Conservation (phyloP, 2,797 vertebrate genomes). For the Channallabes apus region DNA sequence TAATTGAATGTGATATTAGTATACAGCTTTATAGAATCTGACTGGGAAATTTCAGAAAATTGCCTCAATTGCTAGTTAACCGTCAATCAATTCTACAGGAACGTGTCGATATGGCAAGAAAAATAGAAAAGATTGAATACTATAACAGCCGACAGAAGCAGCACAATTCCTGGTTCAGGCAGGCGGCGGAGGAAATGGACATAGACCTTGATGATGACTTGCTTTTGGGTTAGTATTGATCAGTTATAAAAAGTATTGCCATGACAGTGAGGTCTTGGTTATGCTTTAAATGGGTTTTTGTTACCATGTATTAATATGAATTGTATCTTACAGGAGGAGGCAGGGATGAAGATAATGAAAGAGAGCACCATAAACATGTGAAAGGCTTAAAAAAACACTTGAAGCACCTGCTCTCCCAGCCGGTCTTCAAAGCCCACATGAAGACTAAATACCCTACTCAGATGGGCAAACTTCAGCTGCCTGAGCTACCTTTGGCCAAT, state of each 20-base stretch:
- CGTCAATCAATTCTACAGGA: constrained; percentile 72
- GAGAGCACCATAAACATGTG: constrained; percentile 82
- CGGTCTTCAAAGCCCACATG: constrained; percentile 80
- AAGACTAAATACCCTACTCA: constrained; percentile 95
- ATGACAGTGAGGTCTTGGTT: neutral
- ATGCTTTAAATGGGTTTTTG: neutral
- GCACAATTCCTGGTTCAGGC: constrained; percentile 91
- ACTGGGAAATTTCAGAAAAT: neutral
- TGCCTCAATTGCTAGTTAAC: neutral
- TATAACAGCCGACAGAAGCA: constrained; percentile 87
- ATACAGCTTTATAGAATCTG: neutral
- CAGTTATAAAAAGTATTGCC: neutral
- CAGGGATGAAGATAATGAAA: constrained; percentile 76
- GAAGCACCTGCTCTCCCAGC: constrained; percentile 81
- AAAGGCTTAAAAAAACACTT: constrained; percentile 90
- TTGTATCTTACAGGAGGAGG: constrained; percentile 69
- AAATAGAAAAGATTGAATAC: constrained; percentile 92
- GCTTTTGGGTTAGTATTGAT: constrained; percentile 77
- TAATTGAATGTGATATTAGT: neutral
- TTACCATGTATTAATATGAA: constrained; percentile 7
- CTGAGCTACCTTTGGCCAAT: constrained; percentile 56
- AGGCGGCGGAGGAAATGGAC: constrained; percentile 91
- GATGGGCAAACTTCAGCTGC: constrained; percentile 80
- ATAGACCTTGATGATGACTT: constrained; percentile 89
- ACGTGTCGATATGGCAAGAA: constrained; percentile 83